Percentiles rank a stretch among this genome's conserved stretches.
Evolutionary conservation across 2,113 vertebrate species (phyloP).

Genomic region (Epinephelus cyanopodus): DNA sequence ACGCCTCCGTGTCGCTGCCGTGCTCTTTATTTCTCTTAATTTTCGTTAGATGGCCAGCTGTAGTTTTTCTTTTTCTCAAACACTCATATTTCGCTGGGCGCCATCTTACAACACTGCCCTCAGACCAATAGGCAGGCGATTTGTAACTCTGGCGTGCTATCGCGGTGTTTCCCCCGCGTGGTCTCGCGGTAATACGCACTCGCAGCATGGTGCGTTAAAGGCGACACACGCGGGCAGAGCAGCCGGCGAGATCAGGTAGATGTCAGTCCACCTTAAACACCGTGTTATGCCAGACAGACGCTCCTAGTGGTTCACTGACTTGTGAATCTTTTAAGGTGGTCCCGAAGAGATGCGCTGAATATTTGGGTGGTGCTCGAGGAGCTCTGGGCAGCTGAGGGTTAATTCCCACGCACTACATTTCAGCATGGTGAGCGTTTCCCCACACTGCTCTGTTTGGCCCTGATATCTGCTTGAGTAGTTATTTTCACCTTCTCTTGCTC

Average conservation of each 20-base stretch:
- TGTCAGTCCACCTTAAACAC: conserved; percentile 77
- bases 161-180: conserved; percentile 75
- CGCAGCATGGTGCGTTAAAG: conserved; percentile 84
- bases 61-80: conserved; percentile 81
- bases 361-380: neutral
- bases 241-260: conserved; percentile 13
- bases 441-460: conserved; percentile 15
- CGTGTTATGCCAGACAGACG: conserved; percentile 37
- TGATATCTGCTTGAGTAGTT: neutral
- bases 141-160: conserved; percentile 43
- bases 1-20: neutral
- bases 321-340: conserved; percentile 79
- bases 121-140: conserved; percentile 85
- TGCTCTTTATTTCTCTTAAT: conserved; percentile 21
- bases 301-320: conserved; percentile 69
- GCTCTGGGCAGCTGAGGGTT: conserved; percentile 62
- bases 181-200: conserved; percentile 76
- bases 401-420: conserved; percentile 69
- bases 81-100: conserved; percentile 92
- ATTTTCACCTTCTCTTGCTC: neutral
- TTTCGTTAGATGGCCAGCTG: conserved; percentile 28
- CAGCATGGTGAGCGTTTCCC: conserved; percentile 8
- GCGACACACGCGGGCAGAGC: conserved; percentile 54
- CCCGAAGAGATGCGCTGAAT: conserved; percentile 34
- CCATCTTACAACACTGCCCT: conserved; percentile 92